A percentile compares a stretch with the other conserved stretches of the same genome.
Evolutionary conservation across 2,888 invertebrate genomes (phyloP).

Genomic region (Acronicta aceris): DNA sequence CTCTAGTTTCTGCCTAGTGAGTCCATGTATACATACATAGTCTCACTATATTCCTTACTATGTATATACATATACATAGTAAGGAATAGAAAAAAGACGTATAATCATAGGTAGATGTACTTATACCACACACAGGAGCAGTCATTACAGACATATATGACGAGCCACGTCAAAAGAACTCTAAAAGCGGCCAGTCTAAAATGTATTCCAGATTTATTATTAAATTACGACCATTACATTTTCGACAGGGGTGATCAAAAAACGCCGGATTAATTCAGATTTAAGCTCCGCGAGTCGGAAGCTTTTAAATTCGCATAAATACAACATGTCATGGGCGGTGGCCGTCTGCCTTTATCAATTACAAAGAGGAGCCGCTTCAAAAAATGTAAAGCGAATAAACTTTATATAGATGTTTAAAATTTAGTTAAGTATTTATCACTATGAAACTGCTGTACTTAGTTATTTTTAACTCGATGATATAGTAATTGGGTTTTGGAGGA

Average conservation of each 20-base stretch:
- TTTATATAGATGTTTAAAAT: constrained; percentile 75
- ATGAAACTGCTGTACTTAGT: constrained; percentile 14
- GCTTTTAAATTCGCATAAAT: constrained; percentile 87
- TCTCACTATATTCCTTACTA: too few relatives aligned
- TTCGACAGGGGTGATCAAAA: constrained; percentile 72
- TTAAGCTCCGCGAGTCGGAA: constrained; percentile 79
- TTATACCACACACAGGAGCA: too few relatives aligned
- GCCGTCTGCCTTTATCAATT: constrained; percentile 85
- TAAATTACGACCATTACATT: constrained; percentile 74
- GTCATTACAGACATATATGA: too few relatives aligned
- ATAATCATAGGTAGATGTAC: too few relatives aligned
- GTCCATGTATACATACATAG: too few relatives aligned
- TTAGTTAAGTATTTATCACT: constrained; percentile 60
- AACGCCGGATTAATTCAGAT: constrained; percentile 81
- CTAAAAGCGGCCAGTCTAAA: constrained; percentile 30
- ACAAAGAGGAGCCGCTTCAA: constrained; percentile 76
- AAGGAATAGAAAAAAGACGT: too few relatives aligned
- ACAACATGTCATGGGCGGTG: constrained; percentile 81
- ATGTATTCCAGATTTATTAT: constrained; percentile 65
- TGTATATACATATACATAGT: too few relatives aligned
- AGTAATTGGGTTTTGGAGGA: background rate
- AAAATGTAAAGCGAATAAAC: constrained; percentile 72
- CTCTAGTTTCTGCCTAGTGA: too few relatives aligned
- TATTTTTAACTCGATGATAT: too few relatives aligned
- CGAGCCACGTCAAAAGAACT: constrained; percentile 15